Evolutionary conservation across 1,140 invertebrate genomes (phyloP).

Genomic region (Argopecten irradians): DNA sequence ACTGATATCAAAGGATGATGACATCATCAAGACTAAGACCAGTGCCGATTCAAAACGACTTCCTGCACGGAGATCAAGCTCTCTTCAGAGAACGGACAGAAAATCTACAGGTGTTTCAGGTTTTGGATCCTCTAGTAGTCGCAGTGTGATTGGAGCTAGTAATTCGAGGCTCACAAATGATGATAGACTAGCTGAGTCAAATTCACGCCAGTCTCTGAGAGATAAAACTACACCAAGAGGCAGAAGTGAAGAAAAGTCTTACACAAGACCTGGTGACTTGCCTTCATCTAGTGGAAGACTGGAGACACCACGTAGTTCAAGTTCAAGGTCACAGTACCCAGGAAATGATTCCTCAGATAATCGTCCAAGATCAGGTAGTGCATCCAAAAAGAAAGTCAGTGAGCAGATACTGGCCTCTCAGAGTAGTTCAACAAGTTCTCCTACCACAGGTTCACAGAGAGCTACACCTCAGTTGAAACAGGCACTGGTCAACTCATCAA

Average conservation of each 20-base stretch:
- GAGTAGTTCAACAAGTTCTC: background rate
- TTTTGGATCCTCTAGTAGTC: background rate
- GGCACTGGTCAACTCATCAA: background rate
- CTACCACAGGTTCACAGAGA: background rate
- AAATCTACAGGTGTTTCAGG: background rate
- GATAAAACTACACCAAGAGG: background rate
- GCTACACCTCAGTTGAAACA: background rate
- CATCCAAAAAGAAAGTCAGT: background rate
- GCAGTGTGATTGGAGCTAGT: background rate
- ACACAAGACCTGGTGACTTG: background rate
- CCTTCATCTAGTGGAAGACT: background rate
- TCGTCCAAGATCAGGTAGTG: background rate
- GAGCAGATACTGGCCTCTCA: background rate
- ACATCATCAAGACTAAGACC: background rate
- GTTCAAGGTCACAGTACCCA: background rate
- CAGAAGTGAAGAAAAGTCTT: constrained; percentile 2
- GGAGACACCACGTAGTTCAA: background rate
- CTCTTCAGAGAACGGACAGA: background rate
- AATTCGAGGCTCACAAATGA: background rate
- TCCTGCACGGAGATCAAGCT: background rate
- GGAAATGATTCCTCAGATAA: background rate
- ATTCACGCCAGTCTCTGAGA: background rate
- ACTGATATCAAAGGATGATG: background rate
- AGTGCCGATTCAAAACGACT: background rate
- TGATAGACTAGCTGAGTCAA: background rate